phyloP scores from a whole-genome alignment of 2,888 invertebrate genomes.

The Apotomis capreana region DNA sequence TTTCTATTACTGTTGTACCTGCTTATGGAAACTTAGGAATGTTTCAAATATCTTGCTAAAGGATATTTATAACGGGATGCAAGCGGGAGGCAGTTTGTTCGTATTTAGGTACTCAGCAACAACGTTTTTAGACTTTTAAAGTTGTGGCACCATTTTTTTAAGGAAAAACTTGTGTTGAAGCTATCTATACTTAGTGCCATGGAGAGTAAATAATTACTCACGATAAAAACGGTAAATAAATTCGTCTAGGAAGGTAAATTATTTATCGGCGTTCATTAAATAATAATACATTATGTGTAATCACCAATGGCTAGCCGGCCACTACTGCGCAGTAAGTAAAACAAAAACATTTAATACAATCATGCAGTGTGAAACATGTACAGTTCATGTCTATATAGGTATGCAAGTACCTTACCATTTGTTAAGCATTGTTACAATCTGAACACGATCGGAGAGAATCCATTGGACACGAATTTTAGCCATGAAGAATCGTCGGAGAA shows the following conservation, averaged over 20 bases:
- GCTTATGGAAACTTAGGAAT: too few species aligned
- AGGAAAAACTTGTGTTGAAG: background rate
- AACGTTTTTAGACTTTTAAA: background rate
- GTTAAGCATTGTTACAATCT: slow-evolving; percentile 5
- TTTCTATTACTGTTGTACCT: too few species aligned
- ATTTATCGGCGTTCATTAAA: slow-evolving; percentile 21
- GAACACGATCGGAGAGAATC: slow-evolving; percentile 29
- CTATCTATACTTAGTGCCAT: background rate
- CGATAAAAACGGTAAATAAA: slow-evolving; percentile 11
- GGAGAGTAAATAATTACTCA: slow-evolving; percentile 15
- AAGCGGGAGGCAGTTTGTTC: slow-evolving; percentile 25
- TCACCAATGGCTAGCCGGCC: slow-evolving; percentile 15
- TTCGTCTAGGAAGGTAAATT: slow-evolving; percentile 25
- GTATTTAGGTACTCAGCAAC: slow-evolving; percentile 28
- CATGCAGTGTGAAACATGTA: slow-evolving; percentile 1
- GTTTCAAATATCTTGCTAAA: too few species aligned
- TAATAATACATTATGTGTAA: slow-evolving; percentile 16
- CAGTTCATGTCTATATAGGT: background rate
- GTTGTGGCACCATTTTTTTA: background rate
- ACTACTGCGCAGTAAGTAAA: slow-evolving; percentile 35
- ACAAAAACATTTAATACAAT: slow-evolving; percentile 12
- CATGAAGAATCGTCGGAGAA: slow-evolving; percentile 21
- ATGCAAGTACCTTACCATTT: background rate
- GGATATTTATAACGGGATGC: slow-evolving; percentile 22
- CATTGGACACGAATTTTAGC: slow-evolving; percentile 32